Conservation (phyloP, 2,888 invertebrate species). For the Campopleginae sp. region DNA sequence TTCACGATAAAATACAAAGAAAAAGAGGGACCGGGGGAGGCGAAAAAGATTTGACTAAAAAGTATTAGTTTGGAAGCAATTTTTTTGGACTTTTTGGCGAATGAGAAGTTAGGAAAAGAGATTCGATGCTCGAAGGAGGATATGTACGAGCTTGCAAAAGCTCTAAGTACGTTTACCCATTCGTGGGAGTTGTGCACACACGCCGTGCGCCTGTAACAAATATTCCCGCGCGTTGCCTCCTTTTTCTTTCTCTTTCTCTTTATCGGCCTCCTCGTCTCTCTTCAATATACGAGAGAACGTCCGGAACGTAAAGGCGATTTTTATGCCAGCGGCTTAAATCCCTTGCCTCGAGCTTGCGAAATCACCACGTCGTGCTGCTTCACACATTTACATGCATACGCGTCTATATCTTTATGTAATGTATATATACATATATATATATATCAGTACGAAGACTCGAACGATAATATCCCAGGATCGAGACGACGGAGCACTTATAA, state of each 20-base stretch:
- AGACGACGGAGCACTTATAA: slow-evolving; percentile 43
- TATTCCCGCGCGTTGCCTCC: slow-evolving; percentile 52
- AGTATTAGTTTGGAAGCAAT: neutral
- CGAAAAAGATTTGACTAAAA: neutral
- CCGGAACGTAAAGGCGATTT: slow-evolving; percentile 58
- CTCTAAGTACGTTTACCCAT: slow-evolving; percentile 64
- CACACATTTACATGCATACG: slow-evolving; percentile 8
- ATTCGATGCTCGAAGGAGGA: slow-evolving; percentile 11
- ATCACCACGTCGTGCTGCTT: slow-evolving; percentile 31
- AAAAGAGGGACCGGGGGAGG: neutral
- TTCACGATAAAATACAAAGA: slow-evolving; percentile 4
- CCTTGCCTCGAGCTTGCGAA: slow-evolving; percentile 38
- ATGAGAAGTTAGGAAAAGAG: slow-evolving; percentile 3
- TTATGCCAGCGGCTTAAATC: slow-evolving; percentile 58
- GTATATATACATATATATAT: neutral
- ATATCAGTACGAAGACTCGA: slow-evolving; percentile 32
- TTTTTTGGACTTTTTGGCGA: slow-evolving; percentile 13
- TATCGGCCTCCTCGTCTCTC: neutral
- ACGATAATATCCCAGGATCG: slow-evolving; percentile 52
- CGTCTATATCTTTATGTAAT: neutral
- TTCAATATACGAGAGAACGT: slow-evolving; percentile 35
- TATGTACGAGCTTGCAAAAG: slow-evolving; percentile 58
- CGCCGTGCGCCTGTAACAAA: slow-evolving; percentile 51
- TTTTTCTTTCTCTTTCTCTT: neutral
- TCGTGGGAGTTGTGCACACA: slow-evolving; percentile 42